Conservation (phyloP, 2,888 invertebrate species). For the Schizaphis graminum region DNA sequence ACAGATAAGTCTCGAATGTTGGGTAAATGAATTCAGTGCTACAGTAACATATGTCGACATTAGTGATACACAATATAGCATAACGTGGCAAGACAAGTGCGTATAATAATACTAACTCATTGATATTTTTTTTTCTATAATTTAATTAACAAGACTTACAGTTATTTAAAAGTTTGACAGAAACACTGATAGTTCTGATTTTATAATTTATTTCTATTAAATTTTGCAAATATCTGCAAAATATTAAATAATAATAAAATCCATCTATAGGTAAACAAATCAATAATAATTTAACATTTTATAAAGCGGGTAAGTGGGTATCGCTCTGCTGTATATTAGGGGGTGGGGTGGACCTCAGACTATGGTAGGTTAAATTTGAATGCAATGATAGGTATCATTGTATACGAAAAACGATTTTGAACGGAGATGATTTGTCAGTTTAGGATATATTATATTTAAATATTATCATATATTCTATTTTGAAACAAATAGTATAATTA, state of each 20-base stretch:
- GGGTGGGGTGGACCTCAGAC: too few species aligned
- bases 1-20: background rate
- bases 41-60: constrained; percentile 6
- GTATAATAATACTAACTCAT: background rate
- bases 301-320: too few species aligned
- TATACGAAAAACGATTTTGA: too few species aligned
- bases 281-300: background rate
- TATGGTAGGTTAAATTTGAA: too few species aligned
- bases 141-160: background rate
- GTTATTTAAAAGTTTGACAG: background rate
- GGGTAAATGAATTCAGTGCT: constrained; percentile 14
- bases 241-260: constrained; percentile 1
- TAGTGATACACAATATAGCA: background rate
- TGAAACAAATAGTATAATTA: too few species aligned
- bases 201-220: background rate
- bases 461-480: too few species aligned
- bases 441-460: too few species aligned
- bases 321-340: too few species aligned
- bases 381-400: too few species aligned
- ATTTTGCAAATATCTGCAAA: background rate
- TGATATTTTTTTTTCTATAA: background rate
- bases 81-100: constrained; percentile 28
- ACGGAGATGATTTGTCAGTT: too few species aligned
- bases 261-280: background rate
- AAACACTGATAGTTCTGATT: background rate